A percentile compares a stretch with the other conserved stretches of the same genome.
Conservation (phyloP, 2,888 invertebrate species). For the Aphelenchoides bicaudatus region DNA sequence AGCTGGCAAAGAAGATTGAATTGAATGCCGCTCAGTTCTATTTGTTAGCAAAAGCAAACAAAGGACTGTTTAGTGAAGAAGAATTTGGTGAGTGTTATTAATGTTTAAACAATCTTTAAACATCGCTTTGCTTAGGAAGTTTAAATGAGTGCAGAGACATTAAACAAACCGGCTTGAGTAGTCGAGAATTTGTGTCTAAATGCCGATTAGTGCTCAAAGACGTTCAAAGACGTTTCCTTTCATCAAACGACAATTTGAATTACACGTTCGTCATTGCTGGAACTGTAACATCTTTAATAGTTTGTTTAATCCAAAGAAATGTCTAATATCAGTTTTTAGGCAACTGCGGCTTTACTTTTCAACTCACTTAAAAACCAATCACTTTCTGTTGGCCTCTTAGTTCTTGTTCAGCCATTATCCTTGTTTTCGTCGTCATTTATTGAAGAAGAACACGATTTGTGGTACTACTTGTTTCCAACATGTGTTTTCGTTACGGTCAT, state of each 20-base stretch:
- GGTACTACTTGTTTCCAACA: conserved; percentile 34
- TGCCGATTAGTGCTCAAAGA: background rate
- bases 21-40: conserved; percentile 16
- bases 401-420: conserved; percentile 27
- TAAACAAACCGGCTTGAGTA: background rate
- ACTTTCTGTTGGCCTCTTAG: background rate
- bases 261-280: background rate
- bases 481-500: too few species aligned
- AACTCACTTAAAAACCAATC: background rate
- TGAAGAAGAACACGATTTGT: conserved; percentile 56
- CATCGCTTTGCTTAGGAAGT: too few species aligned
- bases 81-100: background rate
- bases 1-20: conserved; percentile 16
- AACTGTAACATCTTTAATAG: conserved; percentile 6
- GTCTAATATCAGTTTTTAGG: background rate
- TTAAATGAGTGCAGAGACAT: background rate
- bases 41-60: background rate
- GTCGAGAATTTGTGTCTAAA: too few species aligned
- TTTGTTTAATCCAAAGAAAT: background rate
- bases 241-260: conserved; percentile 8
- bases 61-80: background rate
- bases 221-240: background rate
- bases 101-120: too few species aligned
- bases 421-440: conserved; percentile 46
- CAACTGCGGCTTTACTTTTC: background rate